A percentile compares a stretch with the other conserved stretches of the same genome.
These are phyloP conservation scores for Platichthys stellatus DNA, from an alignment of 2,113 vertebrate species.

Conservation along the genomic window DNA sequence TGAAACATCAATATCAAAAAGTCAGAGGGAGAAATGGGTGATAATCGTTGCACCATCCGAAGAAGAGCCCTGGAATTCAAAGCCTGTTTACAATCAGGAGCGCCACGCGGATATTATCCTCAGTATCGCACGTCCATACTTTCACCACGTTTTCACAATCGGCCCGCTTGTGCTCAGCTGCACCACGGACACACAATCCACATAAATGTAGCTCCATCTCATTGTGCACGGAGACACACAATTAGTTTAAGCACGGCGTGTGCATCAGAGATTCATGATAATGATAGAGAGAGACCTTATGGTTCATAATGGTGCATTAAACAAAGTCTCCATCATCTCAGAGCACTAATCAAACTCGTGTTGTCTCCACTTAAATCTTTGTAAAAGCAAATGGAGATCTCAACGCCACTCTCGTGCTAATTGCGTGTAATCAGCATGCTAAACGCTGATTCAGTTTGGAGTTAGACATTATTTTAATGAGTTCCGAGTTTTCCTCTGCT, in stretches of 20 bases:
- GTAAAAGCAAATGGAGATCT: slow-evolving; percentile 22
- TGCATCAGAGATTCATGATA: slow-evolving; percentile 52
- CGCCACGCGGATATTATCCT: slow-evolving; percentile 37
- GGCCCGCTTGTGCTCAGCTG: slow-evolving; percentile 39
- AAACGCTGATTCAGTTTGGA: slow-evolving; percentile 6
- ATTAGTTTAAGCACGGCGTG: slow-evolving; percentile 68
- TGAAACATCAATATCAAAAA: slow-evolving; percentile 56
- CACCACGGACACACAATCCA: slow-evolving; percentile 24
- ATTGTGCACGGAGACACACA: slow-evolving; percentile 62
- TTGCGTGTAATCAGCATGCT: not conserved
- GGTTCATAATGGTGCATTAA: slow-evolving; percentile 59
- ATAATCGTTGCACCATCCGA: slow-evolving; percentile 33
- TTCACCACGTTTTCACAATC: slow-evolving; percentile 41
- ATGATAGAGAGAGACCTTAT: slow-evolving; percentile 45
- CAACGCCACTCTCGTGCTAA: not conserved
- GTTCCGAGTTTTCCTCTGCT: not conserved
- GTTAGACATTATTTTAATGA: not conserved
- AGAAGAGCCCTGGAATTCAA: slow-evolving; percentile 51
- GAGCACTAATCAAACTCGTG: slow-evolving; percentile 54
- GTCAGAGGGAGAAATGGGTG: slow-evolving; percentile 48
- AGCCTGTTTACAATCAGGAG: slow-evolving; percentile 46
- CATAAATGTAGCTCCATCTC: slow-evolving; percentile 52
- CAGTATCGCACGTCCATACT: slow-evolving; percentile 50
- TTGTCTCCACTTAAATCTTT: slow-evolving; percentile 34
- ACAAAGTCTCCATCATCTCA: slow-evolving; percentile 46